Base-by-base conservation (phyloP, 2,888 invertebrate genomes). In the Slavum lentiscoides region DNA sequence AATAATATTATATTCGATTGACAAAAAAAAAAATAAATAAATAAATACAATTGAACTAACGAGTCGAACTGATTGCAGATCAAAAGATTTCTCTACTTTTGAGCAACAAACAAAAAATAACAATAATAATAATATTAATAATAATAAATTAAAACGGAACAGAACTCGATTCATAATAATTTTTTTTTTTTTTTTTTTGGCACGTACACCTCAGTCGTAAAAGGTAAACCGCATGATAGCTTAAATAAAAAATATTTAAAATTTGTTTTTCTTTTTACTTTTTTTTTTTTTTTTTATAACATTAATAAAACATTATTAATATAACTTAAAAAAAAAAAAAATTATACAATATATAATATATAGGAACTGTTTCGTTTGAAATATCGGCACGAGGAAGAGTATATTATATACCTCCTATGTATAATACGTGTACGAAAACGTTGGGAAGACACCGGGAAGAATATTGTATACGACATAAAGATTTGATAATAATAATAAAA, bases 181-280 rank as follows among this genome's bases (percentile, higher is more conserved):
- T 30, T 30, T 30, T 30, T 30, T 66, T 64, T 30, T 30, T 30
- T 30, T 30, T 30, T 66, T 64, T 74, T 77, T 80, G 80, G 70
- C 80, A 80, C 80, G 15, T 55, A 80, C 64, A 80, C 80, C 72
- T 80, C 80, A 64, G 80, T 80, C 72, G 64, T 80, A 55, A 72
- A 69, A 80, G 80, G 80, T 58, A 70, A 80, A 80, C 80, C 80
- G 80, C 59, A 30, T 30, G 30, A 64, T 64, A 80, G 70, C 72
- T 80, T 80, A 72, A 80, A 80, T 72, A 66, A 70, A 49, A 39
- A 59, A 61, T 69, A 61, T 68, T 70, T 21, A 17, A 49, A 61
- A 21, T 59, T 64, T 66, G n/a, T n/a, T 21, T 30, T 74, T 64
- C 53, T 58, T 53, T 53, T 55, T 67, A 58, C 43, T 30, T 68